Evolutionary conservation across 2,888 invertebrate species (phyloP), one percentile per base, ranked within the genome.

Genomic region (Philereme vetulata): DNA sequence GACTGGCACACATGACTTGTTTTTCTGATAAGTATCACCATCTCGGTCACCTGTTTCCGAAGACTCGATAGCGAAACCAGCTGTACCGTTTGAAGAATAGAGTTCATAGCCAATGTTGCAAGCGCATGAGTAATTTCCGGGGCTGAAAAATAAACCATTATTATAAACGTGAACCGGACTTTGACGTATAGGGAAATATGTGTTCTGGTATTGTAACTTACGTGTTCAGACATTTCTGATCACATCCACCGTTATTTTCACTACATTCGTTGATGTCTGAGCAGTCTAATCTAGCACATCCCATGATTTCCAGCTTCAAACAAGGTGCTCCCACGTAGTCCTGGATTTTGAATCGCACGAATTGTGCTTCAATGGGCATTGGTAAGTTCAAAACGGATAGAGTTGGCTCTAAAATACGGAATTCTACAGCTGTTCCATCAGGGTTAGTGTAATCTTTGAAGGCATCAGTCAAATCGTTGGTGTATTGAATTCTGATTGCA

Each of bases 1-100:
- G 3, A 98, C 94, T 0, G 97, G 97, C 8, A 98, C 98, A 84
- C 98, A 99, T 36, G 98, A 97, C 90, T 99, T 98, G 82, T 98
- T 98, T 71, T 96, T 94, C 81, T 97, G 96, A 81, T 96, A 97
- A 1, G 95, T 94, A 79, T 99, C 98, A 0, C 97, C 98, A 75
- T 98, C 97, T 61, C 97, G 93, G 65, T 95, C 93, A 4, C 99
- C 99, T 55, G 95, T 95, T 91, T 99, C 99, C 0, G 95, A 95
- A 56, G 92, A 89, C 73, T 96, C 97, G 54, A 99, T 94, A 51
- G 91, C 78, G 77, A 95, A 98, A 9, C 98, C 98, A 63, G 98
- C 97, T 0, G 98, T 98, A 5, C 98, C 98, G 77, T 98, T 97
- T 9, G 93, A 87, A 4, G 94, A 94, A 84, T 97, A 98, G 9